phyloP scores from a whole-genome alignment of 2,888 invertebrate species.

The Agonopterix subpropinquella region DNA sequence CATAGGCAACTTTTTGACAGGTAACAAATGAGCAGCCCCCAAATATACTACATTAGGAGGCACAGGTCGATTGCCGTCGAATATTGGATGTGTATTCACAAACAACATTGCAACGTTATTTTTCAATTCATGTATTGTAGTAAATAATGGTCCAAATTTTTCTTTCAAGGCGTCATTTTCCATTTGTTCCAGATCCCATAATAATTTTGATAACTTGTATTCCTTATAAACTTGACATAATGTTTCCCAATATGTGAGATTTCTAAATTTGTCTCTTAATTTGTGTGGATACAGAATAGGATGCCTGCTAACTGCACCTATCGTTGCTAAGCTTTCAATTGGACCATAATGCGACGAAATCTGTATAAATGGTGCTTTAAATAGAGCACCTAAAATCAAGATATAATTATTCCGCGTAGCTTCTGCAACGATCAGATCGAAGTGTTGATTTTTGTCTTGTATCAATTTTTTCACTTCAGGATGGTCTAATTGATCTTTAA shows the following conservation, averaged over 20 bases:
- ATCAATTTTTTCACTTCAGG: no score
- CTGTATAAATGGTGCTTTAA: constrained; percentile 28
- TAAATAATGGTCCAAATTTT: constrained; percentile 24
- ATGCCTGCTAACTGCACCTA: constrained; percentile 29
- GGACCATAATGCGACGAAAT: constrained; percentile 29
- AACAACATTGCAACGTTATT: constrained; percentile 46
- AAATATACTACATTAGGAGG: constrained; percentile 51
- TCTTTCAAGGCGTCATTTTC: constrained; percentile 14
- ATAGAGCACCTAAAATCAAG: constrained; percentile 19
- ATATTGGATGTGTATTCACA: constrained; percentile 47
- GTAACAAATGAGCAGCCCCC: constrained; percentile 50
- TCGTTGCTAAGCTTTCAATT: constrained; percentile 10
- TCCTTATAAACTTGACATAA: constrained; percentile 19
- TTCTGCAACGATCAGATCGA: constrained; percentile 33
- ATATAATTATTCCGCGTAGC: constrained; percentile 17
- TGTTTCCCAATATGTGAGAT: constrained; percentile 31
- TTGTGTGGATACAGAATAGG: constrained; percentile 28
- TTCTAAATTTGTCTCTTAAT: constrained; percentile 19
- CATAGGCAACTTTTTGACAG: constrained; percentile 42
- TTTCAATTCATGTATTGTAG: constrained; percentile 20
- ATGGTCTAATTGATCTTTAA: no score
- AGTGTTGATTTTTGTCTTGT: constrained; percentile 16
- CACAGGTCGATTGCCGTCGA: constrained; percentile 41
- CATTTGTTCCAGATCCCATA: no score
- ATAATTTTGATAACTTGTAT: constrained; percentile 12